Conservation (phyloP, 2,797 vertebrate genomes). For the Prionace glauca region DNA sequence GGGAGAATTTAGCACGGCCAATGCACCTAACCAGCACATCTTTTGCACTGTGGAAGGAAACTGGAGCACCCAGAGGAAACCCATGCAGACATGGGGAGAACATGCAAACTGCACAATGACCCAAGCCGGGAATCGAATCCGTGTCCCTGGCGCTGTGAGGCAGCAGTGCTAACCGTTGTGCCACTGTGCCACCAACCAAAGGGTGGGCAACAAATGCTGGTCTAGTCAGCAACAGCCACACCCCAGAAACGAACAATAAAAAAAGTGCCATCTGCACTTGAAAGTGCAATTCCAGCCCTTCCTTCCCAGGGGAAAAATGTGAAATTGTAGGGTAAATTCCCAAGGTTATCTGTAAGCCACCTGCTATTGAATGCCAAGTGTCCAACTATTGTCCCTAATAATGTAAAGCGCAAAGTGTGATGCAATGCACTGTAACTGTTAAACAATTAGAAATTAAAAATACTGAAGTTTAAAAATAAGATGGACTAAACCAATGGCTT, state of each 20-base stretch:
- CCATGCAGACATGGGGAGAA: too few species aligned
- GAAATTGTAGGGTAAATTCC: not conserved
- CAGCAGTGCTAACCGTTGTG: too few species aligned
- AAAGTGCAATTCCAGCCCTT: not conserved
- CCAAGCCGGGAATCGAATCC: too few species aligned
- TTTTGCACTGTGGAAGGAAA: too few species aligned
- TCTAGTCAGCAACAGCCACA: too few species aligned
- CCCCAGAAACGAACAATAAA: not conserved
- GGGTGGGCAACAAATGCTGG: too few species aligned
- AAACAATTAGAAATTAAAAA: slow-evolving; percentile 4
- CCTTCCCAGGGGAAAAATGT: not conserved
- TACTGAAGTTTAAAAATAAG: not conserved
- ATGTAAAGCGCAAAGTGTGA: not conserved
- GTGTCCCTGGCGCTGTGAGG: too few species aligned
- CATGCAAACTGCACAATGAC: too few species aligned
- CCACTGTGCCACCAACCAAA: too few species aligned
- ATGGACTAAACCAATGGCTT: not conserved
- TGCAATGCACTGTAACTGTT: not conserved
- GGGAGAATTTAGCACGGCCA: too few species aligned
- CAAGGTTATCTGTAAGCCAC: not conserved
- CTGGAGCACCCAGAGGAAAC: too few species aligned
- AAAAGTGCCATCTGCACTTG: not conserved
- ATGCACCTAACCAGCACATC: too few species aligned
- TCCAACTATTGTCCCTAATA: not conserved
- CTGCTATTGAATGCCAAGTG: not conserved